Evolutionary conservation across 2,113 vertebrate genomes (phyloP), one percentile per base, ranked within the genome.

Genomic region (Ammodytes marinus): DNA sequence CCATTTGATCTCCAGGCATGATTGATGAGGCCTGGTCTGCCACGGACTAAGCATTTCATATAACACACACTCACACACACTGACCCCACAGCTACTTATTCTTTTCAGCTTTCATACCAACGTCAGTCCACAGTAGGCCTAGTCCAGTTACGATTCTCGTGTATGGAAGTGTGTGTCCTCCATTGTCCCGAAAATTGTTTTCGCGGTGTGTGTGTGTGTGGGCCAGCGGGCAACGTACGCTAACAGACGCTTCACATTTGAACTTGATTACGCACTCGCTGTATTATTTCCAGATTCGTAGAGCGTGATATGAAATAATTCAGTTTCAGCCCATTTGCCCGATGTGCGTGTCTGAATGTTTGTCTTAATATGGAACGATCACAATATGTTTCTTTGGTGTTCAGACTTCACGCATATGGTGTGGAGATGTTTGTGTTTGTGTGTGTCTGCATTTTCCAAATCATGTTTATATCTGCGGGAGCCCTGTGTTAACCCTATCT

Each of bases 261-360:
- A 94, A 89, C 79, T 83, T 75, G 81, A 92, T 92, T 94, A 89
- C 35, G 8, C 85, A 87, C 65, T 88, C 15, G 9, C 76, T 60
- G 70, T 92, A 92, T 94, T 94, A 89, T 89, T 94, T 94, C 95
- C 94, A 95, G 92, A 95, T 88, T 93, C 84, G 59, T 70, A 52
- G 87, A 90, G 91, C 88, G 89, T 93, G 92, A 92, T 94, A 89
- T 88, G 83, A 89, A 93, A 89, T 86, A 55, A 88, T 91, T 92
- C 77, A 42, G 87, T 59, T 83, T 89, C 77, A 90, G 83, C 82
- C 89, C 76, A 85, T 87, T 88, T 87, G 87, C 86, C 27, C 77
- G 81, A 84, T 81, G 79, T 93, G 92, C 84, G 89, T 91, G 91
- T 89, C 79, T 91, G 80, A 57, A 82, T 91, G 90, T 90, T 92